Conservation (phyloP, 1,140 invertebrate species). For the Drosophila tropicalis region DNA sequence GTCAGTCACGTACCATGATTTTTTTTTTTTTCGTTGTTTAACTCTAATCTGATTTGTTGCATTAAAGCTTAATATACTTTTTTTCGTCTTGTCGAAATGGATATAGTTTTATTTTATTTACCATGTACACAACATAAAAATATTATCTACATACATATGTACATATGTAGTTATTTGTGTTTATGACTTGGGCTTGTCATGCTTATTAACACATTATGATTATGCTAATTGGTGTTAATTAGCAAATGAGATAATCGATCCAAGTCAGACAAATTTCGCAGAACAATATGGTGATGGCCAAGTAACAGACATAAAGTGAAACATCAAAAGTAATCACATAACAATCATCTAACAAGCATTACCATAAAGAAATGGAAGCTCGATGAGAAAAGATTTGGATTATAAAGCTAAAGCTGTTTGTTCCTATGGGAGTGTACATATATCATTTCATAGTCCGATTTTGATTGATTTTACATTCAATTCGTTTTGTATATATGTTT, state of each 20-base stretch:
- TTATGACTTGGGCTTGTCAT: not conserved
- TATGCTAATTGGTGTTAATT: not conserved
- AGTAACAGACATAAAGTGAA: no score
- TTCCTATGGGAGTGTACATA: no score
- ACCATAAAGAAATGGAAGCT: not conserved
- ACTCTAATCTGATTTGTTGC: slow-evolving; percentile 52
- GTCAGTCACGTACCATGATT: slow-evolving; percentile 71
- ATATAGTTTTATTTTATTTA: slow-evolving; percentile 24
- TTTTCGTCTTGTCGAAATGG: slow-evolving; percentile 26
- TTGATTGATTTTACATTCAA: no score
- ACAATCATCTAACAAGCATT: not conserved
- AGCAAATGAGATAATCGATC: not conserved
- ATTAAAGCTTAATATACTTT: slow-evolving; percentile 60
- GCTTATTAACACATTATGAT: not conserved
- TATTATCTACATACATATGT: not conserved
- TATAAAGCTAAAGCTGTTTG: no score
- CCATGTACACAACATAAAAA: no score
- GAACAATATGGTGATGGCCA: no score
- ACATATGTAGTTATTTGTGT: not conserved
- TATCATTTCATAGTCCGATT: no score
- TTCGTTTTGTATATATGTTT: no score
- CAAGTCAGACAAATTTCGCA: not conserved
- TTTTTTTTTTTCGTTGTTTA: slow-evolving; percentile 49
- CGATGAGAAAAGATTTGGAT: no score
- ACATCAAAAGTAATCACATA: no score